Evolutionary conservation across 2,888 invertebrate species (phyloP).

Genomic region (Colostygia pectinataria): DNA sequence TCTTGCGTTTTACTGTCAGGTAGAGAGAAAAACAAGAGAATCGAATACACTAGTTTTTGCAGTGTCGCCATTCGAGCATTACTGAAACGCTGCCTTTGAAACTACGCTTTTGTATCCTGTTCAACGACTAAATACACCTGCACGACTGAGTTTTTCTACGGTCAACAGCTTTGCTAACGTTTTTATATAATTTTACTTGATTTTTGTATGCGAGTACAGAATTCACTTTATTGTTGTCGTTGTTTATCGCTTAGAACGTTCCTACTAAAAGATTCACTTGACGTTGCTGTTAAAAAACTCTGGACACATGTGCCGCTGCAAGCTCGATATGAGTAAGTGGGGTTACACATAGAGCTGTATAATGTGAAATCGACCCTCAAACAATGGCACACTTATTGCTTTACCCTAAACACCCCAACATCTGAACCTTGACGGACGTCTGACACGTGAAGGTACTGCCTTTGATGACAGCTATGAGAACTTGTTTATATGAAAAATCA

Average conservation of each 20-base stretch:
- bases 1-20: slow-evolving; percentile 12
- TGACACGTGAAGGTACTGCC: too few relatives aligned
- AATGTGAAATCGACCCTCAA: too few relatives aligned
- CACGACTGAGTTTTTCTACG: slow-evolving; percentile 6
- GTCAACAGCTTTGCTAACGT: slow-evolving; percentile 3
- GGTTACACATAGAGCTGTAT: too few relatives aligned
- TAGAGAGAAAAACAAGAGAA: slow-evolving; percentile 9
- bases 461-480: too few relatives aligned
- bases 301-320: too few relatives aligned
- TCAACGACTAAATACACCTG: slow-evolving; percentile 10
- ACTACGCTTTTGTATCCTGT: slow-evolving; percentile 2
- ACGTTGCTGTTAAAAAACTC: too few relatives aligned
- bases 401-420: too few relatives aligned
- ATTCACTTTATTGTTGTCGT: background rate
- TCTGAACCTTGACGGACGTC: too few relatives aligned
- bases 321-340: too few relatives aligned
- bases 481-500: too few relatives aligned
- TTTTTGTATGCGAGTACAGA: background rate
- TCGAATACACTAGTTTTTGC: slow-evolving; percentile 4
- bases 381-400: too few relatives aligned
- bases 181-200: background rate
- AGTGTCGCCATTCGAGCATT: slow-evolving; percentile 7
- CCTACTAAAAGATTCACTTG: too few relatives aligned
- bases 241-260: background rate
- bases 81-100: slow-evolving; percentile 2